Conservation (phyloP, 2,888 invertebrate genomes). For the Diaperis boleti region DNA sequence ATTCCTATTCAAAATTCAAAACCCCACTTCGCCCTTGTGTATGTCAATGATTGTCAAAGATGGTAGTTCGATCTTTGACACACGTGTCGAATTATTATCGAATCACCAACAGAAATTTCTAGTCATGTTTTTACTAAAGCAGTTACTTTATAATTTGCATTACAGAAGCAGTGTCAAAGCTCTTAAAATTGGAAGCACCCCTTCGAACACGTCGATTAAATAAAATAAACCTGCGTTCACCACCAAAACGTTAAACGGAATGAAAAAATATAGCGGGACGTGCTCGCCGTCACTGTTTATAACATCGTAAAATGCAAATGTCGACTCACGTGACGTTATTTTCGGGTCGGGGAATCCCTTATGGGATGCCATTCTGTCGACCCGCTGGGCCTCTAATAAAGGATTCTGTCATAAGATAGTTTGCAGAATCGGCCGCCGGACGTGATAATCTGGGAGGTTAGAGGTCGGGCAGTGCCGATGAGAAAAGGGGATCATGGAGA, state of each 20-base stretch:
- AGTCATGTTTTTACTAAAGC: no score
- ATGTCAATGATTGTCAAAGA: no score
- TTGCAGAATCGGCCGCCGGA: slow-evolving; percentile 29
- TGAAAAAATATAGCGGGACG: slow-evolving; percentile 30
- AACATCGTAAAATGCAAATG: slow-evolving; percentile 40
- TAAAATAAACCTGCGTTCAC: slow-evolving; percentile 33
- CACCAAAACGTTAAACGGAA: slow-evolving; percentile 27
- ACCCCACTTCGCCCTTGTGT: no score
- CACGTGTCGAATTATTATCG: no score
- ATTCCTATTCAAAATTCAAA: no score
- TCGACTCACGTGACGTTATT: slow-evolving; percentile 29
- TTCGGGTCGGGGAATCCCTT: slow-evolving; percentile 20
- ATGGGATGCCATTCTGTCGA: slow-evolving; percentile 17
- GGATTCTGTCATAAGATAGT: slow-evolving; percentile 33
- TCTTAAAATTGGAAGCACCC: no score
- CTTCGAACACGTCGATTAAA: slow-evolving; percentile 32
- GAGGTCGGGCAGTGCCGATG: slow-evolving; percentile 24
- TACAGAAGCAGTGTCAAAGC: no score
- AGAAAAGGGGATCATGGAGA: slow-evolving; percentile 6
- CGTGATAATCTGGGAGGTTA: slow-evolving; percentile 32
- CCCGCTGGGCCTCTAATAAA: slow-evolving; percentile 23
- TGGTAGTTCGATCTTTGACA: no score
- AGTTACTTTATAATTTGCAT: no score
- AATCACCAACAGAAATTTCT: no score
- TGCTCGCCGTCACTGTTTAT: slow-evolving; percentile 34